These are phyloP conservation scores for Mimachlamys varia DNA, from an alignment of 2,888 invertebrate species.

Conservation along the genomic window DNA sequence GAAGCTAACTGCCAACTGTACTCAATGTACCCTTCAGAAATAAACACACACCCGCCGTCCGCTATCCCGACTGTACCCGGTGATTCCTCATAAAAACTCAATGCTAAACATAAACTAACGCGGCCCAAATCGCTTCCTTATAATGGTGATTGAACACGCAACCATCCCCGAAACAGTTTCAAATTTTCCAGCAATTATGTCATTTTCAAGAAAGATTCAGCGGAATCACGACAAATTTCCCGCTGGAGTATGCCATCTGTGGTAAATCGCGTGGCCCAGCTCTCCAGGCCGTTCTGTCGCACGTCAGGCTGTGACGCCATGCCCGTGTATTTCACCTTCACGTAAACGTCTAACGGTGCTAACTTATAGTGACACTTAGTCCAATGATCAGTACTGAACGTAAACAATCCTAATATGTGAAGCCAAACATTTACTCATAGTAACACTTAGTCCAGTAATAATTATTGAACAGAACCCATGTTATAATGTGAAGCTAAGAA, in stretches of 20 bases:
- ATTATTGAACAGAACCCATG: background rate
- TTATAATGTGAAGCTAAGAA: background rate
- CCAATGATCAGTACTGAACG: background rate
- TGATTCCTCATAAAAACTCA: constrained; percentile 52
- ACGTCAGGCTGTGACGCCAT: background rate
- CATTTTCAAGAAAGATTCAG: constrained; percentile 45
- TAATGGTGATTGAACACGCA: constrained; percentile 55
- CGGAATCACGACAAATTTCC: constrained; percentile 13
- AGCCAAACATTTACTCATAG: background rate
- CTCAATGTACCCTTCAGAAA: constrained; percentile 46
- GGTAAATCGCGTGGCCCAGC: background rate
- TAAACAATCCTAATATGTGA: background rate
- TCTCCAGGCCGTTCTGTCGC: background rate
- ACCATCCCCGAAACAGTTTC: constrained; percentile 53
- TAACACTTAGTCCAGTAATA: background rate
- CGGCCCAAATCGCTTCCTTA: constrained; percentile 43
- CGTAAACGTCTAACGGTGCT: background rate
- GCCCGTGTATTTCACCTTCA: background rate
- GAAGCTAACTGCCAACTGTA: constrained; percentile 45
- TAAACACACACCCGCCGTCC: constrained; percentile 50
- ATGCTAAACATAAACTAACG: constrained; percentile 48
- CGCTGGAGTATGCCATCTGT: constrained; percentile 20
- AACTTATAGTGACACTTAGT: background rate
- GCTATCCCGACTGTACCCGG: constrained; percentile 48
- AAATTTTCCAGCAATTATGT: constrained; percentile 55